Base-by-base conservation (phyloP, 1,140 invertebrate species). In the Aphis craccivora region DNA sequence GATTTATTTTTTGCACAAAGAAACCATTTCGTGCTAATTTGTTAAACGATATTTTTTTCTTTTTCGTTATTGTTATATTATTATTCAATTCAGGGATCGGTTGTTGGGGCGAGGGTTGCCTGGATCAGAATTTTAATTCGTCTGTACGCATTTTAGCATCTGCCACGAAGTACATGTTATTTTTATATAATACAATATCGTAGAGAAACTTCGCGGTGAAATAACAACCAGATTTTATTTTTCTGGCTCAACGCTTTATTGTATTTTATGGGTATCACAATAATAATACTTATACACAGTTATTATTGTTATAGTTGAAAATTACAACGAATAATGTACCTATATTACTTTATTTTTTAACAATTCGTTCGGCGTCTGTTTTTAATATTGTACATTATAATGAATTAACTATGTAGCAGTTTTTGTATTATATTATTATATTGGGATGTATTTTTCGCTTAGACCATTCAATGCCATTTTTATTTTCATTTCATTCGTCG, bases 51-150 rank as follows among this genome's bases (percentile, higher is more conserved):
- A 0, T 45, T 76, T 76, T 67, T 76, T 76, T 76, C 5, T n/a
- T 76, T n/a, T n/a, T n/a, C 30, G 30, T 76, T 76, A 76, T 76
- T 76, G 60, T 76, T 60, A 30, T 60, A 30, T 87, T 87, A 87
- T 30, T 87, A 87, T 87, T 87, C 84, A 87, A 87, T 45, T 30
- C 84, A 30, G 43, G 43, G 84, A 48, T 45, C 30, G 84, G 9
- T 43, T 76, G 30, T 45, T 30, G 43, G 40, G 40, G 84, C 5
- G 43, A 45, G 25, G 40, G 40, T 25, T 43, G 43, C 11, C 9
- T 14, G 84, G 84, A 87, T 87, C 84, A 87, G 84, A 45, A 87
- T 87, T 45, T 45, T 43, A 87, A 87, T 45, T 30, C 43, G 43
- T 30, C 1, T 30, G 25, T 25, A n/a, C 43, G 22, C 83, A 23